phyloP scores from a whole-genome alignment of 2,888 invertebrate species.

The Brachyptera risi region DNA sequence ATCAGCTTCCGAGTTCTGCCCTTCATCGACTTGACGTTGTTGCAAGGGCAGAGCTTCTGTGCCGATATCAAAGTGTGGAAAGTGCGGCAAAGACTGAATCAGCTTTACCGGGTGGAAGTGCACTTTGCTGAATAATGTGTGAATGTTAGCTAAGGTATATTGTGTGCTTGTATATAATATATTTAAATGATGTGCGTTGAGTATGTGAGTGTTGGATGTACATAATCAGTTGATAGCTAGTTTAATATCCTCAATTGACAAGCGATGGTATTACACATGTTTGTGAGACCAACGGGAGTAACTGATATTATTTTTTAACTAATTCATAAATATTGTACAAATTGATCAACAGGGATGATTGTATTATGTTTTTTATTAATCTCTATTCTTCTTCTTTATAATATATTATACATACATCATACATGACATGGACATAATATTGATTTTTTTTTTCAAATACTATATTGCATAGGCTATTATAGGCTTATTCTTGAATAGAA shows the following conservation, averaged over 20 bases:
- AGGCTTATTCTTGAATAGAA: no score
- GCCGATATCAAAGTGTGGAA: not conserved
- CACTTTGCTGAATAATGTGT: not conserved
- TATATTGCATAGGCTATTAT: no score
- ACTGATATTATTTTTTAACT: constrained; percentile 23
- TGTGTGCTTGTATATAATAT: constrained; percentile 9
- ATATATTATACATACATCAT: no score
- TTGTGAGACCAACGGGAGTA: not conserved
- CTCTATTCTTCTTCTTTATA: no score
- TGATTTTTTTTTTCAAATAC: no score
- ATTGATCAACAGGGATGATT: not conserved
- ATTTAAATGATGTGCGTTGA: not conserved
- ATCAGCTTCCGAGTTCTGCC: not conserved
- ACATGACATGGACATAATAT: no score
- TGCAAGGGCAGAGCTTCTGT: not conserved
- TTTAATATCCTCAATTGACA: constrained; percentile 1
- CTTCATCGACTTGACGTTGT: not conserved
- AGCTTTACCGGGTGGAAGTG: not conserved
- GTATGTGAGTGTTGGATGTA: constrained; percentile 4
- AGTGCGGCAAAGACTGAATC: constrained; percentile 12
- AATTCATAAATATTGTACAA: constrained; percentile 20
- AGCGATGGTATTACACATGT: not conserved
- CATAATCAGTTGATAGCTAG: constrained; percentile 1
- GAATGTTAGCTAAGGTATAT: not conserved
- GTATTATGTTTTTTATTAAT: not conserved